Base-by-base conservation (phyloP, 2,113 vertebrate species). In the Rhinoderma darwinii region DNA sequence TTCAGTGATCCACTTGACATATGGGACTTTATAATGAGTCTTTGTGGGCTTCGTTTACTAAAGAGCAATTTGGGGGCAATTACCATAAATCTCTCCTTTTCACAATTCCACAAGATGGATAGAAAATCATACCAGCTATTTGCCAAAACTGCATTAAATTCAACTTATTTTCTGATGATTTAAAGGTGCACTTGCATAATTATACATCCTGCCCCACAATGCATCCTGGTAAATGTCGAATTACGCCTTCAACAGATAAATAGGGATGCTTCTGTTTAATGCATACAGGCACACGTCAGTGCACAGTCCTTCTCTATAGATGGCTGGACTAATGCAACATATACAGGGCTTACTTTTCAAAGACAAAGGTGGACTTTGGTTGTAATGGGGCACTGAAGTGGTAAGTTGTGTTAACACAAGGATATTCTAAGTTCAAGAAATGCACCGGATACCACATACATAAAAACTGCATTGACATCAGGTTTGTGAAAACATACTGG, bases 21-120 rank as follows among this genome's bases (percentile, higher is more conserved):
- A 30, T 39, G 56, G 56, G 79, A 82, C 79, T 61, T 63, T 63
- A 66, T 63, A 82, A 82, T 82, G 56, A 82, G 56, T 18, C 56
- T 41, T 81, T 63, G 54, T 81, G 56, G 56, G 41, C 79, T 82
- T 18, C 79, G 18, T 44, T 82, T 81, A 59, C 78, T 81, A 81
- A 81, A 81, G 54, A 81, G 78, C 78, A 81, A 81, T 81, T 81
- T 81, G 35, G 78, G 54, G 39, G 56, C 35, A 81, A 81, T 81
- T 82, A 82, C 59, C 79, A 82, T 82, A 82, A 82, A 82, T 82
- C 54, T 41, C 54, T 35, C 77, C 20, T 66, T 66, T 63, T 44
- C 75, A 82, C 37, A 41, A 82, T 66, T 66, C 56, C 39, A 44
- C 56, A 82, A 44, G 25, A 82, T 82, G 59, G 59, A 61, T 43